These are phyloP conservation scores for Cuculus canorus DNA, from an alignment of 2,797 vertebrate species.

Conservation along the genomic window DNA sequence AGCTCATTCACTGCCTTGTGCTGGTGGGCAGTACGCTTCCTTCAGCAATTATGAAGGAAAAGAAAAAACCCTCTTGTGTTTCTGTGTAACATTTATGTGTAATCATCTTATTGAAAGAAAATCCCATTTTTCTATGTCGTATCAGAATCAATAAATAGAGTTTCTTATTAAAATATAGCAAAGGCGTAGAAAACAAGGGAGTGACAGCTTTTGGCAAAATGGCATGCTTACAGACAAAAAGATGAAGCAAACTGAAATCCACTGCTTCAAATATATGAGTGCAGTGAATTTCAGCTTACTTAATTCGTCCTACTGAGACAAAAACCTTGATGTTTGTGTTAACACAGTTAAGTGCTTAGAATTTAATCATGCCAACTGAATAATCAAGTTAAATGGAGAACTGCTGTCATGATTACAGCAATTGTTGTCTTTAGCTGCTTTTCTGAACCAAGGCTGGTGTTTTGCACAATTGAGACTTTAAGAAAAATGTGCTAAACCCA, in stretches of 20 bases:
- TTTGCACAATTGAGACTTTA: background rate
- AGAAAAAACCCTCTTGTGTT: background rate
- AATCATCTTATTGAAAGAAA: constrained; percentile 39
- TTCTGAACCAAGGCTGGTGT: background rate
- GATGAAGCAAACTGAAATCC: constrained; percentile 28
- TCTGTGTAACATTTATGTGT: constrained; percentile 10
- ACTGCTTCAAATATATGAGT: background rate
- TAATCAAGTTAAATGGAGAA: constrained; percentile 36
- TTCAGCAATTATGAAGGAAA: background rate
- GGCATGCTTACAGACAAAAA: background rate
- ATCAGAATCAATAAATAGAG: constrained; percentile 29
- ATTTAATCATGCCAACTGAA: constrained; percentile 36
- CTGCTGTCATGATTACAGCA: background rate
- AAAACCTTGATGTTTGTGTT: constrained; percentile 31
- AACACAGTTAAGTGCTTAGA: constrained; percentile 13
- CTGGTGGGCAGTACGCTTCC: background rate
- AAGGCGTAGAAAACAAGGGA: constrained; percentile 9
- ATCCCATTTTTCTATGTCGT: background rate
- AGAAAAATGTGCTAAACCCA: background rate
- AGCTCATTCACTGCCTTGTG: constrained; percentile 2
- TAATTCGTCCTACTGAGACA: constrained; percentile 16
- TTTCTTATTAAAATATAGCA: constrained; percentile 17
- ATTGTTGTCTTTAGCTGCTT: background rate
- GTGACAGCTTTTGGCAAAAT: constrained; percentile 16
- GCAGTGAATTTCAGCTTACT: constrained; percentile 27